These are phyloP conservation scores for Tenualosa thibaudeaui DNA, from an alignment of 2,797 vertebrate genomes.

Conservation along the genomic window DNA sequence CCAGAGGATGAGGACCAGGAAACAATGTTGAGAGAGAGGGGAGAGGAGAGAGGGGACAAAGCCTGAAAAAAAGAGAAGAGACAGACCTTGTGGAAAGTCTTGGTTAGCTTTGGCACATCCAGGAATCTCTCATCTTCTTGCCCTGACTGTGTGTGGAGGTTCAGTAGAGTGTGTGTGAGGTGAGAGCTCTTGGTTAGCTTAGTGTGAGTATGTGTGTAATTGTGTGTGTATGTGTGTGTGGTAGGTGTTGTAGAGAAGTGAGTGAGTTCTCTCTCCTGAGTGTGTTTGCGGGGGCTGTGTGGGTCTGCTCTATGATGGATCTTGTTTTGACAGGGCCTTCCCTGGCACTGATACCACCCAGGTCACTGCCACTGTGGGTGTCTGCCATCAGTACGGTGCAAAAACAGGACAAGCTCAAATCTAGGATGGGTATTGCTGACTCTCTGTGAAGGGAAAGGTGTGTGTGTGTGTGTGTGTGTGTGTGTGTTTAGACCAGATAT, in stretches of 20 bases:
- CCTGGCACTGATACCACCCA: slow-evolving; percentile 14
- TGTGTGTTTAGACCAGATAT: neutral
- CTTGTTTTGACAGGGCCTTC: slow-evolving; percentile 24
- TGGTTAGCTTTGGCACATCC: slow-evolving; percentile 19
- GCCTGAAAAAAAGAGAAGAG: neutral
- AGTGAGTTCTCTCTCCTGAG: neutral
- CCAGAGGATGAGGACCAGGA: neutral
- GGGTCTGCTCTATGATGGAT: neutral
- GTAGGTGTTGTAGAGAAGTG: neutral
- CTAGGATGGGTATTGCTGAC: neutral
- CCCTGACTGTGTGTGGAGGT: slow-evolving; percentile 7
- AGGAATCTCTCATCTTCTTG: slow-evolving; percentile 11
- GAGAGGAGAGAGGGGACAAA: neutral
- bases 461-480: slow-evolving; percentile 10
- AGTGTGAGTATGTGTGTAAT: neutral
- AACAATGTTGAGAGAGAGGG: neutral
- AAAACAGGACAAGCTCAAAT: neutral
- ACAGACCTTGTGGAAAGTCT: slow-evolving; percentile 9
- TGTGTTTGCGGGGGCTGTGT: neutral
- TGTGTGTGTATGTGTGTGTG: neutral
- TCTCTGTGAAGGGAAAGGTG: neutral
- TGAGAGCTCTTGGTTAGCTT: too few species aligned
- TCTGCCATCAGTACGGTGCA: slow-evolving; percentile 2
- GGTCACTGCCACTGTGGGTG: neutral
- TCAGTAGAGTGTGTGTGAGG: neutral